A percentile compares a stretch with the other conserved stretches of the same genome.
Conservation (phyloP, 2,888 invertebrate genomes). For the Acronicta aceris region DNA sequence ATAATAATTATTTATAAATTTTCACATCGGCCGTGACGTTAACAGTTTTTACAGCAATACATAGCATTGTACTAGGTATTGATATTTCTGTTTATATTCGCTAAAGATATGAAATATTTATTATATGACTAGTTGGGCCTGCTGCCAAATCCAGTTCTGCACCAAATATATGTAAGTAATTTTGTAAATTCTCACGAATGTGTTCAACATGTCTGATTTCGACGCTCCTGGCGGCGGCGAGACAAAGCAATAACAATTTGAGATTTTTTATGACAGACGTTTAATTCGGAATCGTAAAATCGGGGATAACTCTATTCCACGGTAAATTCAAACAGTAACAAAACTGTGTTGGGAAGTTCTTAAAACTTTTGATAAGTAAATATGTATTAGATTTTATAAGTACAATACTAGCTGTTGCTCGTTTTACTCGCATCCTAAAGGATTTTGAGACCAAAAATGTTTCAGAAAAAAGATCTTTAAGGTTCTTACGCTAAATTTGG, state of each 20-base stretch:
- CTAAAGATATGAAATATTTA: conserved; percentile 74
- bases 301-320: conserved; percentile 57
- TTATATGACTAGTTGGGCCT: conserved; percentile 71
- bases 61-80: conserved; percentile 49
- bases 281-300: conserved; percentile 62
- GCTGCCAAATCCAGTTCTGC: conserved; percentile 77
- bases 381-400: conserved; percentile 22
- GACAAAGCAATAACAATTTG: conserved; percentile 64
- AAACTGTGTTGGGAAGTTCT: conserved; percentile 30
- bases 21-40: conserved; percentile 42
- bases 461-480: no score
- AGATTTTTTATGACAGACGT: conserved; percentile 59
- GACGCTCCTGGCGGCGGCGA: conserved; percentile 59
- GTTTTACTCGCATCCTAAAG: no score
- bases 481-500: no score
- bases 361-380: conserved; percentile 36
- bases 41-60: conserved; percentile 45
- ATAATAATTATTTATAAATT: conserved; percentile 56
- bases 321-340: conserved; percentile 53
- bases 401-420: no score
- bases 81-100: conserved; percentile 68
- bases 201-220: conserved; percentile 67
- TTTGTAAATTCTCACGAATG: conserved; percentile 73
- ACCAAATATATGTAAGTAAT: conserved; percentile 66
- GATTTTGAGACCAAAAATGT: no score